Conservation (phyloP, 2,888 invertebrate genomes). For the Trypoxylon attenuatum region DNA sequence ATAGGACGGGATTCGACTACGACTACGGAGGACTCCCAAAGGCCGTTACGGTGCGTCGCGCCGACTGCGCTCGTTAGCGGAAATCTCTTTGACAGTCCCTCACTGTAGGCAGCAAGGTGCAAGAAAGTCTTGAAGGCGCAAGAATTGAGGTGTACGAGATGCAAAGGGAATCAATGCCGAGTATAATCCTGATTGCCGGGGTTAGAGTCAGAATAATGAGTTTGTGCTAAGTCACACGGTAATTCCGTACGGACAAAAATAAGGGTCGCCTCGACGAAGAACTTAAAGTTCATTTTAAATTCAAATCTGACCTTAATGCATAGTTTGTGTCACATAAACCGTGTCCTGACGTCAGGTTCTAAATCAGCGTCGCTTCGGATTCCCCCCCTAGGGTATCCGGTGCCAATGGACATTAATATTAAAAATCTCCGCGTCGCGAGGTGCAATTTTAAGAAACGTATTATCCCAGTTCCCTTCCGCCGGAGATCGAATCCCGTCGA, state of each 20-base stretch:
- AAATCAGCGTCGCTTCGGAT: conserved; percentile 21
- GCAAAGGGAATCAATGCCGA: no score
- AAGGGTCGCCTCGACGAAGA: conserved; percentile 18
- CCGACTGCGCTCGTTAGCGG: no score
- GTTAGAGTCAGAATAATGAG: no score
- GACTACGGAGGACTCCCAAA: no score
- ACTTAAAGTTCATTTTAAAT: conserved; percentile 27
- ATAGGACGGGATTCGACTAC: no score
- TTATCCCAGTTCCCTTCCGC: conserved; percentile 10
- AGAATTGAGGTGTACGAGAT: no score
- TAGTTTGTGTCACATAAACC: conserved; percentile 11
- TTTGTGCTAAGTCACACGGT: no score
- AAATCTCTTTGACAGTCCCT: no score
- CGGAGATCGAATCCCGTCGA: conserved; percentile 6
- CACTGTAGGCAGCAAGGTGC: no score
- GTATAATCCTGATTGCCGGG: no score
- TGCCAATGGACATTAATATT: conserved; percentile 36
- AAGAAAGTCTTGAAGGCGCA: no score
- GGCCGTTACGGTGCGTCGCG: no score
- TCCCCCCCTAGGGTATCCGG: background rate
- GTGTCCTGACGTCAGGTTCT: conserved; percentile 10
- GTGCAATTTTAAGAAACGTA: background rate
- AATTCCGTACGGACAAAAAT: conserved; percentile 12
- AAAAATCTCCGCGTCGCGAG: conserved; percentile 19
- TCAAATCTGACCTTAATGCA: conserved; percentile 34